Base-by-base conservation (phyloP, 2,113 vertebrate species). In the Galemys pyrenaicus region DNA sequence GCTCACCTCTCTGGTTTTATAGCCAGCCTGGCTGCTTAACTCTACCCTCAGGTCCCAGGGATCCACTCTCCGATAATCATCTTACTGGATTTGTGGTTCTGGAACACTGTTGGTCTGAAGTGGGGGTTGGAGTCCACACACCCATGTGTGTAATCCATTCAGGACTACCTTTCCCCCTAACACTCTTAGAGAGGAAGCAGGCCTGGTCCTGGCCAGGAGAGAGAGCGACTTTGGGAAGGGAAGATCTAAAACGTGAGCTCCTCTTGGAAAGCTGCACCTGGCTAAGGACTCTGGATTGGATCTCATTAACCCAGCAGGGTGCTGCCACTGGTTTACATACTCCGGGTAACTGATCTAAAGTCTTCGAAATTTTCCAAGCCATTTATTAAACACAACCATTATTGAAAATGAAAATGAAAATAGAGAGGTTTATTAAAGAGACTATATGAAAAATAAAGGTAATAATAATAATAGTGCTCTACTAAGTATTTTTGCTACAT, bases 321-420 rank as follows among this genome's bases (percentile, higher is more conserved):
- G 46, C 35, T 41, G 17, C 12, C 13, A 28, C 60, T 12, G 6
- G 32, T 1, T 32, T 44, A 64, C 9, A 7, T 20, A 58, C 11
- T 65, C 58, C 58, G 1, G 17, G 91, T 70, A 87, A 35, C 13
- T 46, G 64, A 62, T 2, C 9, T 26, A 22, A 84, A 20, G 70
- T 24, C 17, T 56, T 39, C 16, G 73, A 75, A 58, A 51, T 77
- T 67, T 73, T 70, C 49, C 13, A 85, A 70, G 51, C 41, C 56
- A n/a, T 5, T 89, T 89, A 84, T 56, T 30, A 93, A 90, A 60
- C 54, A 78, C 3, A 54, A 30, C 20, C 11, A 67, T 87, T 70
- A 62, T 44, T 62, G 83, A 65, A 94, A 92, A 56, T 73, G 83
- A 65, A 94, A 92, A 56, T 73, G 62, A 87, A 92, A 89, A 67